Percentiles rank a stretch among this genome's conserved stretches.
Conservation (phyloP, 2,888 invertebrate species). For the Coelogynopora nodosa region DNA sequence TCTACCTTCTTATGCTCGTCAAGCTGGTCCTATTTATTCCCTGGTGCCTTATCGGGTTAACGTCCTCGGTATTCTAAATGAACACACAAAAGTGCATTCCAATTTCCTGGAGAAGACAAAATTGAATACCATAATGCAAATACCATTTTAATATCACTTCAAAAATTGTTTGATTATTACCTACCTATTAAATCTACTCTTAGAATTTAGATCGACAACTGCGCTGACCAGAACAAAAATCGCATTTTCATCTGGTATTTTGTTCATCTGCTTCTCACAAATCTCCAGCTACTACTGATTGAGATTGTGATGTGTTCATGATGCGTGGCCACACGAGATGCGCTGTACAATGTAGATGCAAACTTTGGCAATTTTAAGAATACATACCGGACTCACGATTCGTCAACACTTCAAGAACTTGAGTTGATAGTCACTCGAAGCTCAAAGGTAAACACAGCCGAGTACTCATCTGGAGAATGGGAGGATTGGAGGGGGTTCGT, state of each 20-base stretch:
- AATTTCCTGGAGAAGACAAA: not conserved
- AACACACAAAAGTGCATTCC: constrained; percentile 6
- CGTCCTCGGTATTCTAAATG: not conserved
- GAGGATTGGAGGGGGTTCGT: not conserved
- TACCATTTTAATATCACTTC: not conserved
- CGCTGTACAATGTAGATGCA: not conserved
- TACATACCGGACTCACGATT: not conserved
- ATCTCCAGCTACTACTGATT: not conserved
- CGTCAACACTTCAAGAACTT: not conserved
- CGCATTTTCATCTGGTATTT: not conserved
- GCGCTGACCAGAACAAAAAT: not conserved
- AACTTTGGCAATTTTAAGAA: not conserved
- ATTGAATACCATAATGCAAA: not conserved
- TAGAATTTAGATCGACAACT: not conserved
- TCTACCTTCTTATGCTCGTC: not conserved
- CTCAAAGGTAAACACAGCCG: not conserved
- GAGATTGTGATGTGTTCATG: not conserved
- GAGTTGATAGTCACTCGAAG: not conserved
- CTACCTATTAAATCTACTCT: not conserved
- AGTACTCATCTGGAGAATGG: not conserved
- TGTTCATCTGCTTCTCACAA: not conserved
- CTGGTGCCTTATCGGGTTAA: not conserved
- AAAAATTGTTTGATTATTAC: not conserved
- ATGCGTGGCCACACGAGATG: not conserved
- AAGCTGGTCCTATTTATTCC: not conserved